Evolutionary conservation across 2,113 vertebrate species (phyloP).

Genomic region (Axis porcinus): DNA sequence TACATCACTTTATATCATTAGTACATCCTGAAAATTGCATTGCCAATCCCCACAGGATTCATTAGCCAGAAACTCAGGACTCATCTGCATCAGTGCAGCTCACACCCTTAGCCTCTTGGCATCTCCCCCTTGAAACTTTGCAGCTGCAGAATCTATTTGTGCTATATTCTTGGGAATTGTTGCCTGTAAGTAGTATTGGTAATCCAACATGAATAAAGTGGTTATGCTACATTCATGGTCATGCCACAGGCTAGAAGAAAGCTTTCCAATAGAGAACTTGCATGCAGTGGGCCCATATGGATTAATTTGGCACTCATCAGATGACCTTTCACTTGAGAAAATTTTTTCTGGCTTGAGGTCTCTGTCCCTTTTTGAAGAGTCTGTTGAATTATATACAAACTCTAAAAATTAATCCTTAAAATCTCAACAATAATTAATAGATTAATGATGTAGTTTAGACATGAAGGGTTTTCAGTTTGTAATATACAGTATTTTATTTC

Average conservation of each 20-base stretch:
- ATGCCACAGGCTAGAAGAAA: background rate
- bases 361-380: conserved; percentile 7
- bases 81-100: background rate
- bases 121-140: background rate
- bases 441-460: background rate
- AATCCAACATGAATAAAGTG: background rate
- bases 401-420: conserved; percentile 43
- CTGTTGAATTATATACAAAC: background rate
- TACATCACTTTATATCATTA: conserved; percentile 29
- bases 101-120: background rate
- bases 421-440: background rate
- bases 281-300: background rate
- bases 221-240: background rate
- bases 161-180: background rate
- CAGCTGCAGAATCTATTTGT: conserved; percentile 11
- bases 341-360: background rate
- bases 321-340: conserved; percentile 39
- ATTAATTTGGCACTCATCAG: background rate
- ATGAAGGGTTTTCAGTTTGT: conserved; percentile 1
- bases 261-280: background rate
- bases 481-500: background rate
- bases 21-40: conserved; percentile 28
- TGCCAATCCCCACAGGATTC: background rate
- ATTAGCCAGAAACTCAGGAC: conserved; percentile 15
- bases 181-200: background rate